Evolutionary conservation across 2,888 invertebrate species (phyloP).

Genomic region (Sarcophaga carnaria): DNA sequence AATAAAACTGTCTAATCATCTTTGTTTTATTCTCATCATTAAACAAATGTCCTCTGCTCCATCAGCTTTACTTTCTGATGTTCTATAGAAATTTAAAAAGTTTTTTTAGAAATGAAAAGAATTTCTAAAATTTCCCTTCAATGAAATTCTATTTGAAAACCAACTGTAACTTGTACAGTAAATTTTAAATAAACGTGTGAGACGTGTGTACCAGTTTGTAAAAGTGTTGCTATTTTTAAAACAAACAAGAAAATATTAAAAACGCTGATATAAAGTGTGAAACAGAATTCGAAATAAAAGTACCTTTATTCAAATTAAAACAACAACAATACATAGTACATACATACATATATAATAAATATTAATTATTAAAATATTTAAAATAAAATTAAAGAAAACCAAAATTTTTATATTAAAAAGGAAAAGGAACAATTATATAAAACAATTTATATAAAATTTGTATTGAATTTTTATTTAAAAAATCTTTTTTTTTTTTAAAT

Average conservation of each 20-base stretch:
- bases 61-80: too few species aligned
- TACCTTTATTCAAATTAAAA: conserved; percentile 63
- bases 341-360: conserved; percentile 25
- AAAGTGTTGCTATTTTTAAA: conserved; percentile 49
- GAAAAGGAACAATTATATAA: conserved; percentile 70
- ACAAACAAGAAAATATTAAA: conserved; percentile 31
- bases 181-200: too few species aligned
- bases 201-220: too few species aligned
- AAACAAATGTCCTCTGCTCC: too few species aligned
- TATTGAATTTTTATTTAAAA: conserved; percentile 73
- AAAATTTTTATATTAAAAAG: conserved; percentile 65
- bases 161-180: too few species aligned
- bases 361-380: conserved; percentile 29
- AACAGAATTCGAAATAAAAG: conserved; percentile 56
- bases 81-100: too few species aligned
- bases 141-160: too few species aligned
- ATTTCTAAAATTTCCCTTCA: too few species aligned
- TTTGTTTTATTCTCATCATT: too few species aligned
- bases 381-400: conserved; percentile 14
- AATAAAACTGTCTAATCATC: too few species aligned
- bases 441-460: conserved; percentile 75
- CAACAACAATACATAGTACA: conserved; percentile 46
- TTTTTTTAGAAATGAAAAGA: too few species aligned
- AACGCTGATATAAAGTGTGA: neutral
- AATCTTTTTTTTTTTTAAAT: conserved; percentile 54